Conservation (phyloP, 2,888 invertebrate genomes). For the Chymomyza fuscimana region DNA sequence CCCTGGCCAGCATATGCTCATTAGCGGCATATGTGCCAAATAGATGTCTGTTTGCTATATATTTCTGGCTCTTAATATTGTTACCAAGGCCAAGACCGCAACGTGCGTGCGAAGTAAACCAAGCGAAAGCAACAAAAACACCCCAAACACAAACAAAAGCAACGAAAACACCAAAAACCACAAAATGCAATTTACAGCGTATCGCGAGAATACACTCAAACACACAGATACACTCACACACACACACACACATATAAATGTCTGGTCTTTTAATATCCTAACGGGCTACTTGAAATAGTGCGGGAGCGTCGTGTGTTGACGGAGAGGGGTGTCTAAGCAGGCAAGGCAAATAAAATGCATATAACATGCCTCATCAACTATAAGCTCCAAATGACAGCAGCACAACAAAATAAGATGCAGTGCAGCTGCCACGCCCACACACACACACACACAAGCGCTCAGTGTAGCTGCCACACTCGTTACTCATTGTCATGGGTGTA, state of each 20-base stretch:
- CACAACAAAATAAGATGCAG: background rate
- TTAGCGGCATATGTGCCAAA: background rate
- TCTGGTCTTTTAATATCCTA: conserved; percentile 16
- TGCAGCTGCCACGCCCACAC: background rate
- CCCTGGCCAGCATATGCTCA: background rate
- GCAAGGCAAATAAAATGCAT: conserved; percentile 63
- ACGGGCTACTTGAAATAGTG: conserved; percentile 4
- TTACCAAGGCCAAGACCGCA: background rate
- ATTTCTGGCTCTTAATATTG: background rate
- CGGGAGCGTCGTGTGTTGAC: background rate
- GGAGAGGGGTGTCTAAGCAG: background rate
- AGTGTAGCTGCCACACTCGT: background rate
- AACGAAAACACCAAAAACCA: conserved; percentile 41
- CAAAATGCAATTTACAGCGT: conserved; percentile 64
- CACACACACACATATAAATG: background rate
- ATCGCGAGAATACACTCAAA: conserved; percentile 35
- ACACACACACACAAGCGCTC: background rate
- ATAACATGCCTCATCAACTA: conserved; percentile 70
- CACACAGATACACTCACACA: conserved; percentile 12
- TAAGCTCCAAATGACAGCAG: conserved; percentile 53
- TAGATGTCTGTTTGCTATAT: background rate
- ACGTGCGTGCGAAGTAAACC: background rate
- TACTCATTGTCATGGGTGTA: background rate
- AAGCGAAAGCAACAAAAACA: conserved; percentile 6
- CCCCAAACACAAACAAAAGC: conserved; percentile 32